Evolutionary conservation across 2,113 vertebrate species (phyloP).

Genomic region (Chaetodon trifascialis): DNA sequence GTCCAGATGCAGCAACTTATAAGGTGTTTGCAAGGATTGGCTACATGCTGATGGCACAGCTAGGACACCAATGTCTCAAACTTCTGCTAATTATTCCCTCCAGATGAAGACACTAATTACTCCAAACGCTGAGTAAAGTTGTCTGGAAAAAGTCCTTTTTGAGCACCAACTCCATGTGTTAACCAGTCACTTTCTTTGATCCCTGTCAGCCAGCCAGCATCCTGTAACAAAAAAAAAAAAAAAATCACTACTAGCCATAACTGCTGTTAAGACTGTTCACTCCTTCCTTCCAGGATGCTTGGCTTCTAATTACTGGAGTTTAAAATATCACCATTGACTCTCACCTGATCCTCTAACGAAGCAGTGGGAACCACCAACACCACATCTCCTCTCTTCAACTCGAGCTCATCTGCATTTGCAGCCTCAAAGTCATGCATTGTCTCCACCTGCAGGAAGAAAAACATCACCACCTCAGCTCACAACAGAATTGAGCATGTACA

Average conservation of each 20-base stretch:
- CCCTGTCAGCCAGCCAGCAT: conserved; percentile 97
- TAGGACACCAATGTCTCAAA: conserved; percentile 66
- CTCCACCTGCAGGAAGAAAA: conserved; percentile 87
- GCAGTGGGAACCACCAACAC: conserved; percentile 92
- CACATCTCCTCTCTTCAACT: conserved; percentile 90
- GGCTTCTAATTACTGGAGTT: background rate
- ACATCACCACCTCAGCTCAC: background rate
- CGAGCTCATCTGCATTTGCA: conserved; percentile 94
- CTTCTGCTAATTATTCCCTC: background rate
- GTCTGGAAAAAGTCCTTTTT: conserved; percentile 96
- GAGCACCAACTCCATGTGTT: conserved; percentile 83
- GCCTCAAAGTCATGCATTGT: conserved; percentile 95
- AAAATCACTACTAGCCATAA: background rate
- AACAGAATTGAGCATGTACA: background rate
- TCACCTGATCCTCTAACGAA: conserved; percentile 93
- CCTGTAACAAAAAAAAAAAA: conserved; percentile 80
- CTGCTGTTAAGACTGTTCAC: fast-evolving
- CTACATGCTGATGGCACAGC: conserved; percentile 74
- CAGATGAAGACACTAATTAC: conserved; percentile 68
- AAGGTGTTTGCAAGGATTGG: conserved; percentile 50
- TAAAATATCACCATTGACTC: background rate
- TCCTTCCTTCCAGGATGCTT: background rate
- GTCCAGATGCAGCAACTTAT: conserved; percentile 22
- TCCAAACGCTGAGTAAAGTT: conserved; percentile 92
- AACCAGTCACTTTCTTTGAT: conserved; percentile 93